These are phyloP conservation scores for Oopsacas minuta DNA, from an alignment of 37 sponge, comb jelly and placozoan genomes.

Conservation along the genomic window DNA sequence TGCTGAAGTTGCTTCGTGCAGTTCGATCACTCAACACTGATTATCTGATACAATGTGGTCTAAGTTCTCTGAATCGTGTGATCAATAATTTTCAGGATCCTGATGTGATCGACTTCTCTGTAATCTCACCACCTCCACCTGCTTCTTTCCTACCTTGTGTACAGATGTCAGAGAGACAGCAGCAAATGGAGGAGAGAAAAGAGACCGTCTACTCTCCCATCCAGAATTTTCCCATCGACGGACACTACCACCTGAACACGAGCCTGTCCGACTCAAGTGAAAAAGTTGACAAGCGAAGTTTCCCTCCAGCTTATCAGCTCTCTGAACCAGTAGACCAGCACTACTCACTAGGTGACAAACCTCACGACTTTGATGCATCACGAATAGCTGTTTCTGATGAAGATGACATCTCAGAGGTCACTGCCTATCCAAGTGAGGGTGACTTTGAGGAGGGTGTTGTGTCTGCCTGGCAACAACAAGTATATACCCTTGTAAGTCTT, in stretches of 20 bases:
- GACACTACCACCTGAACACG: conserved; percentile 4
- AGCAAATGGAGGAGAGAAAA: too few species aligned
- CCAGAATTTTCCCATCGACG: neutral
- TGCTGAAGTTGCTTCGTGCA: neutral
- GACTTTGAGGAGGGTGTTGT: too few species aligned
- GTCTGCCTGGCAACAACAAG: neutral
- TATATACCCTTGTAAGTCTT: neutral
- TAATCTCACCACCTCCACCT: neutral
- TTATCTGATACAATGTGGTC: neutral
- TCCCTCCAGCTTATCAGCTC: too few species aligned
- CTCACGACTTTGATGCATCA: too few species aligned
- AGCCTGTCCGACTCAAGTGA: too few species aligned
- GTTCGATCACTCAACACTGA: neutral
- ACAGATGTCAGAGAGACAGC: too few species aligned
- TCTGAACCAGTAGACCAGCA: too few species aligned
- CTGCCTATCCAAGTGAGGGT: too few species aligned
- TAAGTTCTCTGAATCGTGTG: neutral
- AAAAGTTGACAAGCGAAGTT: neutral
- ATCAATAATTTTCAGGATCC: neutral
- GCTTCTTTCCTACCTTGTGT: too few species aligned
- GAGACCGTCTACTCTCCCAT: neutral
- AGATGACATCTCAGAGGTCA: too few species aligned
- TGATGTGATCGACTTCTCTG: neutral
- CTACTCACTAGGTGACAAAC: too few species aligned
- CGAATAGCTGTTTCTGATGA: too few species aligned